Evolutionary conservation across 2,888 invertebrate genomes (phyloP).

Genomic region (Ethmia dodecea): DNA sequence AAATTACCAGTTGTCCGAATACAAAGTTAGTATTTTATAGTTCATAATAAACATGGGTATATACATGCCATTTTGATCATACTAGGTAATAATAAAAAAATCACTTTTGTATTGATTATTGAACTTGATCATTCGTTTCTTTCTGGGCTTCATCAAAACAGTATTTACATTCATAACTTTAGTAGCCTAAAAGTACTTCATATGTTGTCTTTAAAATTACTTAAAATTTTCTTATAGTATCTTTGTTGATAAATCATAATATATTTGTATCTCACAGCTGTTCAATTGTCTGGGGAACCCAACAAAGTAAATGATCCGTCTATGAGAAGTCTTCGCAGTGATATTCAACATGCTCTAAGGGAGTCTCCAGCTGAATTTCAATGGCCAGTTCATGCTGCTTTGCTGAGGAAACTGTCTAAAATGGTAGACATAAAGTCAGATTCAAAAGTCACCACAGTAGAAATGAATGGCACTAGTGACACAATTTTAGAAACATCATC

Average conservation of each 20-base stretch:
- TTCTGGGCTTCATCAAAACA: too few species aligned
- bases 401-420: slow-evolving; percentile 63
- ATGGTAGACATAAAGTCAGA: slow-evolving; percentile 68
- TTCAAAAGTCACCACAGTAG: slow-evolving; percentile 34
- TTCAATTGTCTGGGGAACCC: slow-evolving; percentile 62
- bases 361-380: slow-evolving; percentile 41
- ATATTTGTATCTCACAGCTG: slow-evolving; percentile 42
- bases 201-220: too few species aligned
- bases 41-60: too few species aligned
- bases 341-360: slow-evolving; percentile 55
- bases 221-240: too few species aligned
- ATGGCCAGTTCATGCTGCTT: slow-evolving; percentile 61
- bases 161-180: too few species aligned
- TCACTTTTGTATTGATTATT: too few species aligned
- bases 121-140: too few species aligned
- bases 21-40: slow-evolving; percentile 88
- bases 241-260: too few species aligned
- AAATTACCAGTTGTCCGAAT: slow-evolving; percentile 85
- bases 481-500: slow-evolving; percentile 37
- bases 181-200: too few species aligned
- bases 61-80: too few species aligned
- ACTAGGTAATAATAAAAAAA: too few species aligned
- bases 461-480: slow-evolving; percentile 61
- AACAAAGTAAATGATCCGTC: slow-evolving; percentile 63
- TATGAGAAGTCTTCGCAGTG: slow-evolving; percentile 65